phyloP scores from a whole-genome alignment of 2,888 invertebrate genomes.

The Halocaridina rubra region DNA sequence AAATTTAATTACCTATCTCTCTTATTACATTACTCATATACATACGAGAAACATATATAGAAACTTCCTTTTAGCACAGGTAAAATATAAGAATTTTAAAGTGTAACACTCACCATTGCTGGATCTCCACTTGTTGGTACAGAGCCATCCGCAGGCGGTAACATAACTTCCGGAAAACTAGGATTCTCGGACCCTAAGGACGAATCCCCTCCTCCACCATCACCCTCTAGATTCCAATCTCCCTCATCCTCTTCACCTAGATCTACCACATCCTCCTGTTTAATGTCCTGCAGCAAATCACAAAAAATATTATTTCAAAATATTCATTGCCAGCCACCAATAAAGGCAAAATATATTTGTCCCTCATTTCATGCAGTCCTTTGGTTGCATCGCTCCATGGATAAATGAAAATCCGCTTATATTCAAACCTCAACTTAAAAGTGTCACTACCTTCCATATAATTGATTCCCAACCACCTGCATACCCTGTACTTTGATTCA shows the following conservation, averaged over 20 bases:
- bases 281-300: slow-evolving; percentile 54
- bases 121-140: slow-evolving; percentile 56
- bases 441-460: no score
- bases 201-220: slow-evolving; percentile 57
- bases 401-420: no score
- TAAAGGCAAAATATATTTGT: no score
- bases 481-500: no score
- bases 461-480: no score
- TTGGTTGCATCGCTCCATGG: no score
- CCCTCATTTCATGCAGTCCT: no score
- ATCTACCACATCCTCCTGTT: slow-evolving; percentile 63
- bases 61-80: slow-evolving; percentile 42
- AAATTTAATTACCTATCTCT: no score
- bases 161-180: slow-evolving; percentile 61
- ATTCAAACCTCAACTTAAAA: no score
- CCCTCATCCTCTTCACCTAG: slow-evolving; percentile 61
- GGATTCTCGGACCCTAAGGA: slow-evolving; percentile 44
- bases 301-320: neutral
- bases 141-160: slow-evolving; percentile 57
- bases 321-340: no score
- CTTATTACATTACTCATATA: no score
- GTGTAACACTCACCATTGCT: slow-evolving; percentile 63
- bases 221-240: slow-evolving; percentile 56
- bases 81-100: slow-evolving; percentile 2
- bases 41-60: no score